Evolutionary conservation across 2,888 invertebrate genomes (phyloP), one percentile per base, ranked within the genome.

Genomic region (Hirtodrosophila trivittata): DNA sequence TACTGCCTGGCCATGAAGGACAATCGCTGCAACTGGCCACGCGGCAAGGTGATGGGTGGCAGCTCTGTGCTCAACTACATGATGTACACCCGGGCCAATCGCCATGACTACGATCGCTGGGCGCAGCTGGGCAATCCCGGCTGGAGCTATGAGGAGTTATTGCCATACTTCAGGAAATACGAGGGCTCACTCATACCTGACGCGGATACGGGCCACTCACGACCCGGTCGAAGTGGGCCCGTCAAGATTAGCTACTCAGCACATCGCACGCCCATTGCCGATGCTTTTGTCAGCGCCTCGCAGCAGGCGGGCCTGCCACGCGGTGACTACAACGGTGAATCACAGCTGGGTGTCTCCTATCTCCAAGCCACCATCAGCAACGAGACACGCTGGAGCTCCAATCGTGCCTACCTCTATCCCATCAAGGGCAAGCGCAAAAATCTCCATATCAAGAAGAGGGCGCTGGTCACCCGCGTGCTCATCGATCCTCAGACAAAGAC

Each of bases 1-100:
- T 94, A 93, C 68, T 96, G 96, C 82, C 92, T 94, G 26, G 95
- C 95, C 5, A 94, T 96, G 91, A 93, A 93, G 55, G 93, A 94
- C 66, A 92, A 92, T 66, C 94, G 94, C 66, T 95, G 96, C 88
- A 93, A 94, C 70, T 95, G 94, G 94, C 96, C 96, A 0, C 91
- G 95, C 55, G 97, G 96, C 1, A 95, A 95, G 89, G 95, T 95
- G 0, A 92, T 97, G 86, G 97, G 97, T 3, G 97, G 97, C 0
- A 94, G 94, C 6, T 95, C 95, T 75, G 94, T 94, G 0, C 91
- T 96, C 6, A 97, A 97, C 87, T 94, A 94, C 77, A 96, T 97
- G 96, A 93, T 95, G 77, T 95, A 95, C 80, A 94, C 94, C 0
- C 91, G 95, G 64, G 95, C 95, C 3, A 92, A 93, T 77, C 92